These are phyloP conservation scores for Muscidifurax raptorellus DNA, from an alignment of 1,140 invertebrate species.

Conservation along the genomic window DNA sequence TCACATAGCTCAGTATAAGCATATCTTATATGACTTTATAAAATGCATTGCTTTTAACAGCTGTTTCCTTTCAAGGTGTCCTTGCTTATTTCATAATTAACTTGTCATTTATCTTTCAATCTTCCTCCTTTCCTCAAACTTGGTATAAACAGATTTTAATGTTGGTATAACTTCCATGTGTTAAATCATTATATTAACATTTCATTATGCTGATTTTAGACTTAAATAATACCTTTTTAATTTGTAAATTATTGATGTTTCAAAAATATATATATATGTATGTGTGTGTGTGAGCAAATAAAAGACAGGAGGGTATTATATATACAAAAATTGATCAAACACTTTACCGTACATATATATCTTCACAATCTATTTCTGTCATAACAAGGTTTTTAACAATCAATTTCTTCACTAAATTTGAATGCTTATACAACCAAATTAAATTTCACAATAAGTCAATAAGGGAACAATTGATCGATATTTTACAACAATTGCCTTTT, in stretches of 20 bases:
- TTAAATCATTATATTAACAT: neutral
- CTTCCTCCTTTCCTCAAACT: neutral
- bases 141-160: neutral
- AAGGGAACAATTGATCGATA: neutral
- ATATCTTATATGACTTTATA: neutral
- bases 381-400: neutral
- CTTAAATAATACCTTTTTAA: neutral
- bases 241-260: neutral
- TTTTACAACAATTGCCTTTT: neutral
- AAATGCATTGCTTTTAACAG: conserved; percentile 14
- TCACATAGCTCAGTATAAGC: neutral
- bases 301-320: neutral
- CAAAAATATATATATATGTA: neutral
- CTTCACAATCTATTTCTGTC: neutral
- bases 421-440: neutral
- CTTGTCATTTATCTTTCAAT: neutral
- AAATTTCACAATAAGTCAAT: neutral
- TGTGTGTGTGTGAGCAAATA: neutral
- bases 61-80: conserved; percentile 9
- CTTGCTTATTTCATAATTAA: neutral
- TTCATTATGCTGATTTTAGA: neutral
- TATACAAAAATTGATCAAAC: neutral
- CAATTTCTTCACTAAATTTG: neutral
- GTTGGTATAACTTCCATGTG: neutral
- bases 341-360: neutral